Conservation (phyloP, 2,888 invertebrate genomes). For the Dolomedes plantarius region DNA sequence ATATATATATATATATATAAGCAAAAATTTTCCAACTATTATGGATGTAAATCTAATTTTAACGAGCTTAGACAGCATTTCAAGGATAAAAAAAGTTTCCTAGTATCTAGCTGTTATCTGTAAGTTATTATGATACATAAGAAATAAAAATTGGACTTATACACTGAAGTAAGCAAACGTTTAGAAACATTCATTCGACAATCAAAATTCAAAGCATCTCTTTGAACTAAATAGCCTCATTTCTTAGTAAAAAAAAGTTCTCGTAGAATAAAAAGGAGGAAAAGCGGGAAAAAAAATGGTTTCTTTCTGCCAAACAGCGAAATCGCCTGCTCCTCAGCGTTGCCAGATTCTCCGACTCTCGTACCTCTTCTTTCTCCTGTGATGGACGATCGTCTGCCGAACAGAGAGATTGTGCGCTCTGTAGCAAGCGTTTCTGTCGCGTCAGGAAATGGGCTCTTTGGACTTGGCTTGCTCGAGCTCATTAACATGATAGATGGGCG, state of each 20-base stretch:
- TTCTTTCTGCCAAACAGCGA: conserved; percentile 25
- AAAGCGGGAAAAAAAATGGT: not conserved
- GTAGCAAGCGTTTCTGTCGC: conserved; percentile 40
- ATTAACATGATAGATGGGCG: conserved; percentile 67
- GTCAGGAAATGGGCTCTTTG: conserved; percentile 60
- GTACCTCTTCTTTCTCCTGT: conserved; percentile 3
- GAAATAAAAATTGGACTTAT: too few species aligned
- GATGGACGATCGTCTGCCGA: conserved; percentile 45
- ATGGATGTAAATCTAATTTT: too few species aligned
- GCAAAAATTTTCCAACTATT: too few species aligned
- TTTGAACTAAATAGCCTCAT: conserved; percentile 9
- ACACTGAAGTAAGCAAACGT: not conserved
- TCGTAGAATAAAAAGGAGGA: not conserved
- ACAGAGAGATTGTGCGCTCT: conserved; percentile 33
- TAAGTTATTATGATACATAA: too few species aligned
- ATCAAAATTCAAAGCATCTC: conserved; percentile 2
- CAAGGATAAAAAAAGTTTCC: too few species aligned
- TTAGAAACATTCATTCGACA: not conserved
- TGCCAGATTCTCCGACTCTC: conserved; percentile 40
- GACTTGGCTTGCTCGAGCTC: conserved; percentile 31
- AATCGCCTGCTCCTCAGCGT: conserved; percentile 43
- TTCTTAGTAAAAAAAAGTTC: conserved; percentile 7
- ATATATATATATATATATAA: too few species aligned
- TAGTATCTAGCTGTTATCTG: too few species aligned
- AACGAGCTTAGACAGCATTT: too few species aligned